phyloP scores from a whole-genome alignment of 2,888 invertebrate species.

The Eilema depressum region DNA sequence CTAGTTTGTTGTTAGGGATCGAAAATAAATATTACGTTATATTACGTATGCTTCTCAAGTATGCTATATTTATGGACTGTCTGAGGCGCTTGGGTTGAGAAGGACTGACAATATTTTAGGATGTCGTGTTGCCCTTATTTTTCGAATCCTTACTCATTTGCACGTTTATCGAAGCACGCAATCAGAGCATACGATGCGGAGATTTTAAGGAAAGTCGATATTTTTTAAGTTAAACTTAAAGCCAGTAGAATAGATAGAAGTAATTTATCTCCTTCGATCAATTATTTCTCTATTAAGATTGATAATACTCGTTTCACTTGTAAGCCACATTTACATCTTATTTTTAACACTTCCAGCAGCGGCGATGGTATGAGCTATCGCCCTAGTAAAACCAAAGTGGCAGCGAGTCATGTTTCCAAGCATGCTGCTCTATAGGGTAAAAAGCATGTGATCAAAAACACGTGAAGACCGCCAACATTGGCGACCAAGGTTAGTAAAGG shows the following conservation, averaged over 20 bases:
- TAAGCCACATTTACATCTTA: too few relatives aligned
- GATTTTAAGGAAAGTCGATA: neutral
- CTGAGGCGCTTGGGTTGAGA: slow-evolving; percentile 23
- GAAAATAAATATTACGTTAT: slow-evolving; percentile 70
- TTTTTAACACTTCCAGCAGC: too few relatives aligned
- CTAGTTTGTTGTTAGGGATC: slow-evolving; percentile 64
- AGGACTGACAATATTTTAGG: slow-evolving; percentile 29
- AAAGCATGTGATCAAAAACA: too few relatives aligned
- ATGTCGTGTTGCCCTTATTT: slow-evolving; percentile 17
- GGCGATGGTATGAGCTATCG: neutral
- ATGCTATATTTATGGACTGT: slow-evolving; percentile 29
- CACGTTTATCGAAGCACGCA: neutral
- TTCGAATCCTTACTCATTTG: slow-evolving; percentile 8
- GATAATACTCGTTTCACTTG: neutral
- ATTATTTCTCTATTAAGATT: neutral
- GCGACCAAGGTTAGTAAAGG: too few relatives aligned
- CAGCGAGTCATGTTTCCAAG: too few relatives aligned
- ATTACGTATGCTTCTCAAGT: slow-evolving; percentile 52
- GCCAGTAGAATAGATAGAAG: neutral
- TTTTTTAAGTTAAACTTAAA: neutral
- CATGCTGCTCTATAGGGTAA: too few relatives aligned
- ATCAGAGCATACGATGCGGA: neutral
- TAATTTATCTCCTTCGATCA: too few relatives aligned
- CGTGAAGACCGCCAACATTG: too few relatives aligned
- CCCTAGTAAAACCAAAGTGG: neutral